Evolutionary conservation across 2,888 invertebrate genomes (phyloP), one percentile per base, ranked within the genome.

Genomic region (Melanophora roralis): DNA sequence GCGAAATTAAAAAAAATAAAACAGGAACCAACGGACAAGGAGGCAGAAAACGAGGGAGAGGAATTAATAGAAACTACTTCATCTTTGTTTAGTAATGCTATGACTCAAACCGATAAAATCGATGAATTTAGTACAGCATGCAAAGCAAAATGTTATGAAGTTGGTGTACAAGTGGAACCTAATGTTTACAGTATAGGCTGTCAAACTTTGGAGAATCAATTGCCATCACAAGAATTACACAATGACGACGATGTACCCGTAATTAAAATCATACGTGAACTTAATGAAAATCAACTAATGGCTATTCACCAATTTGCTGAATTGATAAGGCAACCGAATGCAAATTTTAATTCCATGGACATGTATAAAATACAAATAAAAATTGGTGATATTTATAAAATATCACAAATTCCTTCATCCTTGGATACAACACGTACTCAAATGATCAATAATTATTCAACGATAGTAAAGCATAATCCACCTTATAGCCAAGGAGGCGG

Each of bases 251-350:
- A 84, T 14, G 49, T 79, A 8, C 83, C 84, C 19, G 72, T 84
- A 12, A 81, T 84, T 81, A 51, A 53, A 12, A 65, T 83, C 32
- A 77, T 84, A 11, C 77, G 45, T 4, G 67, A 69, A 8, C 60
- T 84, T 7, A 84, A 83, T 74, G 84, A 84, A 45, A 82, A 82
- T 74, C 83, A 84, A 72, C 36, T 84, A 7, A 62, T 83, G 74
- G 83, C 84, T 9, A 59, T 84, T 53, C 82, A 77, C 55, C 74
- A 81, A 51, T 84, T 84, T 78, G 83, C 82, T 2, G 83, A 84
- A 51, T 53, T 84, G 8, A 74, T 83, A 27, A 64, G 71, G 12
- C 75, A 81, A 57, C 74, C 81, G 11, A 67, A 59, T 1, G 1
- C 45, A n/a, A 81, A n/a, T 60, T 68, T 68, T 8, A 80, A 62